Percentiles rank a stretch among this genome's conserved stretches.
phyloP scores from a whole-genome alignment of 2,888 invertebrate genomes.

The Julus scanicus region DNA sequence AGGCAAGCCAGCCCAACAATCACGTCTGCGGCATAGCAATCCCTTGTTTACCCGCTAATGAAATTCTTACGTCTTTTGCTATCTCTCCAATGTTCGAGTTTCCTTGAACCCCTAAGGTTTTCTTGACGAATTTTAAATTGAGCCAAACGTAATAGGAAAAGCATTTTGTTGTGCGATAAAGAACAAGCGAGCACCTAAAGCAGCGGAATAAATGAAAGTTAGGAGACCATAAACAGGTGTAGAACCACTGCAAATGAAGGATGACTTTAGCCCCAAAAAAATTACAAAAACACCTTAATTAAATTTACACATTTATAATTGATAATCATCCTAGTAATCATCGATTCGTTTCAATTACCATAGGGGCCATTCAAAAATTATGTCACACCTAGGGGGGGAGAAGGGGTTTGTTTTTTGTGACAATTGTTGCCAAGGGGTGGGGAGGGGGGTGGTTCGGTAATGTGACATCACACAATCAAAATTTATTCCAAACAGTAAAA shows the following conservation, averaged over 20 bases:
- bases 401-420: too few relatives aligned
- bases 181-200: constrained; percentile 1
- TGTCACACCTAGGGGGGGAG: too few relatives aligned
- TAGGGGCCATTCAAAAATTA: too few relatives aligned
- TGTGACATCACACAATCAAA: too few relatives aligned
- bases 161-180: constrained; percentile 34
- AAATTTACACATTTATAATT: not conserved
- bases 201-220: constrained; percentile 24
- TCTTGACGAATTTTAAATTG: constrained; percentile 42
- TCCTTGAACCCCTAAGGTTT: constrained; percentile 23
- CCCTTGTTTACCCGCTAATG: constrained; percentile 39
- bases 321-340: too few relatives aligned
- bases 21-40: not conserved
- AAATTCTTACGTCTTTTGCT: constrained; percentile 37
- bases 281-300: not conserved
- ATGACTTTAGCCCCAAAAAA: not conserved
- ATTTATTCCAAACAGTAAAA: too few relatives aligned
- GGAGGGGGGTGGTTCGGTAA: too few relatives aligned
- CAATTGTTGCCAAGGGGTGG: too few relatives aligned
- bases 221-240: not conserved
- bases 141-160: constrained; percentile 22
- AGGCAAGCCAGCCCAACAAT: constrained; percentile 29
- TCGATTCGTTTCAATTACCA: too few relatives aligned
- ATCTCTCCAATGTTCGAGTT: constrained; percentile 27
- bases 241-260: constrained; percentile 15